Evolutionary conservation across 2,888 invertebrate species (phyloP).

Genomic region (Crocallis elinguaria): DNA sequence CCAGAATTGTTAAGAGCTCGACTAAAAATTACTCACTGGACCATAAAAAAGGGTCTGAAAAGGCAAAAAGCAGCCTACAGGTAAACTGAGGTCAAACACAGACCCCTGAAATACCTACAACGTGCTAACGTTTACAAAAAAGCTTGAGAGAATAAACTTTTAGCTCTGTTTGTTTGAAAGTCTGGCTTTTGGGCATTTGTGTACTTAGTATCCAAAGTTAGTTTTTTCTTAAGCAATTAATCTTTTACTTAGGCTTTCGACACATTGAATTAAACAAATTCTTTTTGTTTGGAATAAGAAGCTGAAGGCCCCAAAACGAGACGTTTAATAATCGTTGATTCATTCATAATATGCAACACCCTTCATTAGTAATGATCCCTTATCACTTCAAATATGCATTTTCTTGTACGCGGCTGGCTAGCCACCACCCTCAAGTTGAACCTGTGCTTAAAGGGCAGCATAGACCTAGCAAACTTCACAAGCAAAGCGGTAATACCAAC

Average conservation of each 20-base stretch:
- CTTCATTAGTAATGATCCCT: no score
- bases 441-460: no score
- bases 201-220: background rate
- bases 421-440: no score
- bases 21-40: background rate
- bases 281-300: background rate
- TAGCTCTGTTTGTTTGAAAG: background rate
- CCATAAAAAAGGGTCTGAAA: background rate
- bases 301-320: no score
- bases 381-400: no score
- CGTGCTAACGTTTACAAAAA: background rate
- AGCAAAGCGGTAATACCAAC: no score
- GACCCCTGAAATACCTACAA: background rate
- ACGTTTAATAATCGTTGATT: no score
- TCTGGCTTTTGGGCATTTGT: background rate
- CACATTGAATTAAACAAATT: no score
- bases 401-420: no score
- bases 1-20: background rate
- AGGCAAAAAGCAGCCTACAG: constrained; percentile 1
- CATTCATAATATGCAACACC: no score
- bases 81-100: background rate
- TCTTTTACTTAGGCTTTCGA: background rate
- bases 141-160: background rate
- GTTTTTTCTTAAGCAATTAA: background rate
- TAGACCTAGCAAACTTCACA: no score